These are phyloP conservation scores for Arbacia lixula DNA, from an alignment of 53 echinoderm and acorn worm genomes.

Conservation along the genomic window DNA sequence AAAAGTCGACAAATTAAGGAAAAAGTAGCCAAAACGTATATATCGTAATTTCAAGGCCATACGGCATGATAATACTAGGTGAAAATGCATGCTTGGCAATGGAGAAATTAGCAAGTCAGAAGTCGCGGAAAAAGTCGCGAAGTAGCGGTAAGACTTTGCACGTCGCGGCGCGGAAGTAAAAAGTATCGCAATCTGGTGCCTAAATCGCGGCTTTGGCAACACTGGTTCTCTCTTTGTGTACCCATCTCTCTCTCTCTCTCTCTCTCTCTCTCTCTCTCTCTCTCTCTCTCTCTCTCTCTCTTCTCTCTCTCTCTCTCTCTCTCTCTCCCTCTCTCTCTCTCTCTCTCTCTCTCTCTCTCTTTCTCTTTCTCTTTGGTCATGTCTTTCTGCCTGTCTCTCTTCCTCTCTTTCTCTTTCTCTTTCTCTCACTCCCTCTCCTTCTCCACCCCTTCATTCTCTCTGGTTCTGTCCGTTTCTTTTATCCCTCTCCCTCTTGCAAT, in stretches of 20 bases:
- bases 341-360: conserved; percentile 14
- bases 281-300: background rate
- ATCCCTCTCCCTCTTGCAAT: no score
- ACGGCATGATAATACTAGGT: no score
- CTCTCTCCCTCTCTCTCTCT: background rate
- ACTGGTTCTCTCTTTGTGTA: background rate
- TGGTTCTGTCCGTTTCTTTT: background rate
- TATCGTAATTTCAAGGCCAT: no score
- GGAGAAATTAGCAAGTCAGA: no score
- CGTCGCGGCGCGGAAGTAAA: no score
- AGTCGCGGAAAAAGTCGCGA: no score
- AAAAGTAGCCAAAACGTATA: no score
- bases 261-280: background rate
- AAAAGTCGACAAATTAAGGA: no score
- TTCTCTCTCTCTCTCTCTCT: background rate
- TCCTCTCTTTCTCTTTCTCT: background rate
- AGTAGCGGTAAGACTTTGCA: no score
- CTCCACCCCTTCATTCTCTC: background rate
- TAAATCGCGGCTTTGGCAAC: no score
- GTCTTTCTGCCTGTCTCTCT: background rate
- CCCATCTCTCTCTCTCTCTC: background rate
- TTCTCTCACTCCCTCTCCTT: background rate
- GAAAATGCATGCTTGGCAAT: no score
- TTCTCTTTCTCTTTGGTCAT: background rate
- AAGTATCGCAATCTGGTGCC: no score